Evolutionary conservation across 2,113 vertebrate species (phyloP).

Genomic region (Oryzias curvinotus): DNA sequence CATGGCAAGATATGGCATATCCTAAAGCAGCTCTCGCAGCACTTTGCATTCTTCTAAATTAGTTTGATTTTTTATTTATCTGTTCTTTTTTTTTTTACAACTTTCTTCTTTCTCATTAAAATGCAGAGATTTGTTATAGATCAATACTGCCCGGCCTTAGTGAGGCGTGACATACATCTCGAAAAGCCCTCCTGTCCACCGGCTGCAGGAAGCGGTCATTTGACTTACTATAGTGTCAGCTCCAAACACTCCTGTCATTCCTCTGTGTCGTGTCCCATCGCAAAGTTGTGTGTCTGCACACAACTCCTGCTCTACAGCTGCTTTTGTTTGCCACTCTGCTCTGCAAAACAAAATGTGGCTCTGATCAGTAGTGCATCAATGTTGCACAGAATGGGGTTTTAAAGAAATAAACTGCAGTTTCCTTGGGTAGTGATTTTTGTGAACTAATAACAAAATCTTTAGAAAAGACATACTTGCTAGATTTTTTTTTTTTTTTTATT

Average conservation of each 20-base stretch:
- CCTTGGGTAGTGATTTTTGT: constrained; percentile 3
- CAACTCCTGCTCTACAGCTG: neutral
- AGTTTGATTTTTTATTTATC: too few relatives aligned
- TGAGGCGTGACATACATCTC: too few relatives aligned
- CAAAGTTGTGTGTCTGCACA: too few relatives aligned
- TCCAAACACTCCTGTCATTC: neutral
- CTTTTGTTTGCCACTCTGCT: neutral
- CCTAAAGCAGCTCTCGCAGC: neutral
- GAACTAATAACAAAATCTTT: constrained; percentile 9
- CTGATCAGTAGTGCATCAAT: constrained; percentile 5
- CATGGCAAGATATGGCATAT: neutral
- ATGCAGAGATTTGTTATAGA: neutral
- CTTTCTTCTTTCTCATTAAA: neutral
- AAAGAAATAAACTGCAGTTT: constrained; percentile 21
- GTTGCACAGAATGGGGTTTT: constrained; percentile 10
- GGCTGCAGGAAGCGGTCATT: neutral
- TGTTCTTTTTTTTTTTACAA: neutral
- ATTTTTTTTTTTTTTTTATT: constrained; percentile 10
- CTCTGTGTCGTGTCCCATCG: neutral
- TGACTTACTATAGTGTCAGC: neutral
- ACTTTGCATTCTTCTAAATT: neutral
- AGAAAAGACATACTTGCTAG: constrained; percentile 21
- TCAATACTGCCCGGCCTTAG: too few relatives aligned
- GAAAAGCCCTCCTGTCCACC: too few relatives aligned
- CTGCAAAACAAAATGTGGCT: neutral